Base-by-base conservation (phyloP, 2,797 vertebrate genomes). In the Crenichthys baileyi region DNA sequence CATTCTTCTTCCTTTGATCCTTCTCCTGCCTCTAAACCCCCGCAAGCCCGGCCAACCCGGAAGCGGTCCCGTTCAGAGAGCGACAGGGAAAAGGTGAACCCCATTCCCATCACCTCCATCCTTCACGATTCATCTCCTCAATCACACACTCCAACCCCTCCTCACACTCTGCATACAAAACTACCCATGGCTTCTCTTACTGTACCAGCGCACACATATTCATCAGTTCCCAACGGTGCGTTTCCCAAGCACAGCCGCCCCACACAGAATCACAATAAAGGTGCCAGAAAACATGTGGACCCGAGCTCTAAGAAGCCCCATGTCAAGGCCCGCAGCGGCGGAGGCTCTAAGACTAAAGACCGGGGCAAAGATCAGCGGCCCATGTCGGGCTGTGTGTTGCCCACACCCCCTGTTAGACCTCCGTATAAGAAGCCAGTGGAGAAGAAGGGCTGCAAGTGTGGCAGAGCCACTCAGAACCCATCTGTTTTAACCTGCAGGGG, bases 361-460 rank as follows among this genome's bases (percentile, higher is more conserved):
- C 97, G 97, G 80, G 96, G 97, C 89, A 95, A 93, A 91, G 94
- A 94, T 65, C 94, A 92, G 81, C 92, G 93, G 61, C 74, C 92
- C 78, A 84, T 93, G 80, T 48, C 93, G 0, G 90, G 93, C 96
- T 99, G 94, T 91, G 94, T 75, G 95, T 97, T 95, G 95, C 96
- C 98, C 2, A 95, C 97, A 76, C 96, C 97, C 72, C 97, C 98
- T 0, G 97, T 97, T 44, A 98, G 98, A 94, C 97, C 97, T 90
- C 97, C 98, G 1, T 99, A 99, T 76, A 99, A 99, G 95, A 99
- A 99, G 91, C 96, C 98, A 60, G 98, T 98, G 88, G 98, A 99
- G 94, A 99, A 99, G 95, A 99, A 99, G 93, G 98, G 98, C 91
- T 99, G 98, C 87, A 99, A 99, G 95, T 99, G 98, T 94, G 98